Evolutionary conservation across 64 coral and sea anemone genomes (phyloP).

Genomic region (Stichodactyla mertensii): DNA sequence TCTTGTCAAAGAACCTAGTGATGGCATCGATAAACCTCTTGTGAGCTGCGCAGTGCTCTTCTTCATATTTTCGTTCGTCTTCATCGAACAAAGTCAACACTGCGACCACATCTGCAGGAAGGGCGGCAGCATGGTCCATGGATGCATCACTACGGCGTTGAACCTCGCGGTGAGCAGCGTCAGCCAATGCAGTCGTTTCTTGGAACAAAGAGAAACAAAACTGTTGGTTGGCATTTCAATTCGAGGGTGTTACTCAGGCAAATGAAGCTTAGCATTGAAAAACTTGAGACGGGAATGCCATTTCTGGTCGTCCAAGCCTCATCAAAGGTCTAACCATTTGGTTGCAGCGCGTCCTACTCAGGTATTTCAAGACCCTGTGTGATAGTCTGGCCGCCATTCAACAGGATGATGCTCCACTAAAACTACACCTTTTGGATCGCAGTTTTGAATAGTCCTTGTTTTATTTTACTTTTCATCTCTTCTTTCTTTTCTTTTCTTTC

Average conservation of each 20-base stretch:
- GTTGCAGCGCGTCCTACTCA: no score
- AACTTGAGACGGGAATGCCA: no score
- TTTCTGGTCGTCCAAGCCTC: no score
- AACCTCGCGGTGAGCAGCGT: slow-evolving; percentile 81
- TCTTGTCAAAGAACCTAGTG: slow-evolving; percentile 87
- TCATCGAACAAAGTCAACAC: slow-evolving; percentile 81
- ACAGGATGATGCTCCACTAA: no score
- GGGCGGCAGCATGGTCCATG: slow-evolving; percentile 77
- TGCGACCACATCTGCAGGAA: slow-evolving; percentile 80
- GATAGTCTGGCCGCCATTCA: no score
- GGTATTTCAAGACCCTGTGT: no score
- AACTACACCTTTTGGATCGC: no score
- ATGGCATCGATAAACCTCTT: slow-evolving; percentile 78
- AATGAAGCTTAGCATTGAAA: no score
- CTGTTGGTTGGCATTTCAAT: background rate
- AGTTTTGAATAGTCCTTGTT: no score
- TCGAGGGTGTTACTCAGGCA: background rate
- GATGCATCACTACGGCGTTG: slow-evolving; percentile 85
- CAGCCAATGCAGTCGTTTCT: slow-evolving; percentile 75
- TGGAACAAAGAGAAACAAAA: background rate
- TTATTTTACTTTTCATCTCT: no score
- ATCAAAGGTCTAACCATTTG: no score
- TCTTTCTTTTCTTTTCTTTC: no score
- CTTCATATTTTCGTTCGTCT: slow-evolving; percentile 61
- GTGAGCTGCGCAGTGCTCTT: slow-evolving; percentile 63